Base-by-base conservation (phyloP, 2,113 vertebrate genomes). In the Cyanocitta stelleri region DNA sequence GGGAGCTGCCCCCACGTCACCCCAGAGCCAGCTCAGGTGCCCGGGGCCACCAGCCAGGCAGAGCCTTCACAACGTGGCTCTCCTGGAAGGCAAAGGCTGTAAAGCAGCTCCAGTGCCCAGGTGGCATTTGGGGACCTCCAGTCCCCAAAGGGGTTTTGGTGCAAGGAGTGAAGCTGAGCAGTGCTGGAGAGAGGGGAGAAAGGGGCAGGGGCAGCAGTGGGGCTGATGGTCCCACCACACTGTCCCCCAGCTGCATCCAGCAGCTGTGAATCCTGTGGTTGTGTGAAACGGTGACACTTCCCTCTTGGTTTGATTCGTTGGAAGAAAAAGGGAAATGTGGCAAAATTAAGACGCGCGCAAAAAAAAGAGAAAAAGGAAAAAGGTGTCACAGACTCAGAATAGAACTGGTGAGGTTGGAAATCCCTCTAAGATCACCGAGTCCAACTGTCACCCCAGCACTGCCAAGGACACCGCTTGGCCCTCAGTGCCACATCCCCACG, bases 201-300 rank as follows among this genome's bases (percentile, higher is more conserved):
- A 14, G 71, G 79, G 23, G 13, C 33, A 15, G 39, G 33, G 61
- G 46, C 74, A 51, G 59, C 55, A 39, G 33, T 5, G 68, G 78
- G 73, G 74, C 64, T 7, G 0, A 8, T 2, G 1, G 16, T 48
- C 16, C n/a, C 69, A 73, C 6, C 30, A 24, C 4, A 0, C 23
- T 32, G n/a, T 26, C 16, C 32, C 74, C 64, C 19, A 6, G 61
- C 63, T 39, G 35, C 55, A 19, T 10, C 61, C 9, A 0, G 24
- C 8, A 11, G 43, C n/a, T 17, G 35, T 8, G 32, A 10, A 14
- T 58, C 7, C 49, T 16, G 33, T 3, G 1, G 39, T 21, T 35
- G 16, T 16, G 48, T 13, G 37, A 20, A 61, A 35, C 3, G 13
- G 6, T 55, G 32, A 58, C 4, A 3, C 44, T 17, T 64, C 52